These are phyloP conservation scores for Drosophila rellima DNA, from an alignment of 2,888 invertebrate species.

Conservation along the genomic window DNA sequence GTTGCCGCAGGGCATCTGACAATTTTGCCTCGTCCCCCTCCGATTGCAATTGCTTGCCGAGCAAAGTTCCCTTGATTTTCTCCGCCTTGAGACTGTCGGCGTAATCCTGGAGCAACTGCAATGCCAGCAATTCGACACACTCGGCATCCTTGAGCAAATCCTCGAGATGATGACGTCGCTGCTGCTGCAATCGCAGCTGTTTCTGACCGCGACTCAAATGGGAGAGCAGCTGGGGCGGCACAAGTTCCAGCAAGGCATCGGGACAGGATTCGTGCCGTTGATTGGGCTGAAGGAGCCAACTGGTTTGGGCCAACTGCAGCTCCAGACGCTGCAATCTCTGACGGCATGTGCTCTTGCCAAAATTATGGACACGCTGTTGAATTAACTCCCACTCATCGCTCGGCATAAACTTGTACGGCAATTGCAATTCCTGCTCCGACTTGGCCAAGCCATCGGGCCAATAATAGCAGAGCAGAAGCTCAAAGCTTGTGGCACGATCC, in stretches of 20 bases:
- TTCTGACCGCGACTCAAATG: conserved; percentile 74
- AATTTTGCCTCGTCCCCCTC: neutral
- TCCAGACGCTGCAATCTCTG: conserved; percentile 79
- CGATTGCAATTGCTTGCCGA: conserved; percentile 36
- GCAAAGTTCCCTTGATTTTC: conserved; percentile 36
- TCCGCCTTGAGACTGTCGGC: conserved; percentile 29
- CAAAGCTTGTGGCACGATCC: conserved; percentile 74
- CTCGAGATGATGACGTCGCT: conserved; percentile 17
- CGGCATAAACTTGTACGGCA: conserved; percentile 74
- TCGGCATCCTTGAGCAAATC: conserved; percentile 62
- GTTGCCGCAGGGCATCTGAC: conserved; percentile 22
- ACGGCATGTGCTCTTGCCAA: conserved; percentile 82
- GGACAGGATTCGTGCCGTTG: conserved; percentile 37
- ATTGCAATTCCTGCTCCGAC: conserved; percentile 1
- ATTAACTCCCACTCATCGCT: conserved; percentile 83
- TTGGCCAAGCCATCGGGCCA: conserved; percentile 78
- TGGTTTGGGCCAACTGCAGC: conserved; percentile 70
- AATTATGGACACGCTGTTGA: conserved; percentile 84
- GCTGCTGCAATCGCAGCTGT: conserved; percentile 38
- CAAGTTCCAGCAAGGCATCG: conserved; percentile 50
- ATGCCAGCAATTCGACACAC: conserved; percentile 71
- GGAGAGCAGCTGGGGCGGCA: conserved; percentile 67
- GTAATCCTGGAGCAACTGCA: conserved; percentile 69
- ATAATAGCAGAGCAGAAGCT: conserved; percentile 79
- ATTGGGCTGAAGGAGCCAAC: conserved; percentile 53